Evolutionary conservation across 2,113 vertebrate species (phyloP).

Genomic region (Meriones unguiculatus): DNA sequence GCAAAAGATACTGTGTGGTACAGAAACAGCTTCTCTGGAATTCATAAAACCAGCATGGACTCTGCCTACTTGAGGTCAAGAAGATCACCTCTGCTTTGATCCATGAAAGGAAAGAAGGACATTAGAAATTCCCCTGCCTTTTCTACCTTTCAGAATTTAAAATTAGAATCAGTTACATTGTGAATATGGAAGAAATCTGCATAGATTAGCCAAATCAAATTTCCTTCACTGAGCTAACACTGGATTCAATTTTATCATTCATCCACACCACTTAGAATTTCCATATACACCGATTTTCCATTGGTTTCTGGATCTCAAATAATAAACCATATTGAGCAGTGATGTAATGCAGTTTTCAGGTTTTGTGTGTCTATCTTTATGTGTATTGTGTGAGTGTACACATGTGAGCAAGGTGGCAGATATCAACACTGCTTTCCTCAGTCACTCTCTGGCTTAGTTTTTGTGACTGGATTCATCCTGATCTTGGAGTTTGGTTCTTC

Average conservation of each 20-base stretch:
- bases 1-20: not conserved
- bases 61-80: not conserved
- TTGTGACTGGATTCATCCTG: not conserved
- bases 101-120: not conserved
- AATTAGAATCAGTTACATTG: not conserved
- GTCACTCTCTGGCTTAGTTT: not conserved
- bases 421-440: not conserved
- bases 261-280: not conserved
- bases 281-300: not conserved
- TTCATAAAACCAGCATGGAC: slow-evolving; percentile 34
- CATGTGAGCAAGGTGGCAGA: not conserved
- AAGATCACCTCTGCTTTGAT: not conserved
- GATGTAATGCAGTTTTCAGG: slow-evolving; percentile 8
- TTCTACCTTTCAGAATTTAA: slow-evolving; percentile 20
- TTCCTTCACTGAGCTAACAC: not conserved
- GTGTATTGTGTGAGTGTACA: not conserved
- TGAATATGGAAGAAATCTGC: not conserved
- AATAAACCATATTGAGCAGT: slow-evolving; percentile 38
- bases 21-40: not conserved
- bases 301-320: slow-evolving; percentile 20
- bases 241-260: slow-evolving; percentile 28
- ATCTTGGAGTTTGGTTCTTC: not conserved
- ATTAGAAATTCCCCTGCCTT: not conserved
- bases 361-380: not conserved
- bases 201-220: not conserved